A percentile compares a stretch with the other conserved stretches of the same genome.
Evolutionary conservation across 2,888 invertebrate species (phyloP).

Genomic region (Agrotis clavis): DNA sequence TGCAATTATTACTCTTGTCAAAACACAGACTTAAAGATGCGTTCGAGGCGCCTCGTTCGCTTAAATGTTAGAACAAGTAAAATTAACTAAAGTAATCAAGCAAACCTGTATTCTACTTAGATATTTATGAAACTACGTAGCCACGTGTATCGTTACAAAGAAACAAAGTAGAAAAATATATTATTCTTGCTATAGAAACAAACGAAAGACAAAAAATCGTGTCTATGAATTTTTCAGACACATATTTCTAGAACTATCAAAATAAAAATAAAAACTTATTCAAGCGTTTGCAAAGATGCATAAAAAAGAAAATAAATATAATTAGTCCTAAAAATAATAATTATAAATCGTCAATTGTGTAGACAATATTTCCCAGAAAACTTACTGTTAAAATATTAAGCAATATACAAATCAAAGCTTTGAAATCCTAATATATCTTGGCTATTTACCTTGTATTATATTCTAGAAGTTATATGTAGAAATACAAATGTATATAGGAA

Average conservation of each 20-base stretch:
- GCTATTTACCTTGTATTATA: conserved; percentile 55
- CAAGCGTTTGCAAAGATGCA: conserved; percentile 15
- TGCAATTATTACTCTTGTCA: conserved; percentile 16
- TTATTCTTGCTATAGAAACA: conserved; percentile 38
- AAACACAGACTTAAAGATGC: conserved; percentile 22
- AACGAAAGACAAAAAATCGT: conserved; percentile 14
- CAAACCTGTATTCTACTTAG: conserved; percentile 43
- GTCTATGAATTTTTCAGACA: conserved; percentile 5
- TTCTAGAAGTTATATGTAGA: conserved; percentile 53
- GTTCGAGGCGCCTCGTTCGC: conserved; percentile 9
- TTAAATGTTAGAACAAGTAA: conserved; percentile 37
- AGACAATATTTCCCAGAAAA: conserved; percentile 82
- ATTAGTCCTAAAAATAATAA: conserved; percentile 48
- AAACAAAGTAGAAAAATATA: conserved; percentile 37
- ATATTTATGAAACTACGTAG: conserved; percentile 40
- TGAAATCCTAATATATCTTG: conserved; percentile 47
- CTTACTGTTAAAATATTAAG: conserved; percentile 63
- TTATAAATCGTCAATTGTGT: conserved; percentile 83
- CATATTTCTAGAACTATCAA: neutral
- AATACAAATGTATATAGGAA: conserved; percentile 58
- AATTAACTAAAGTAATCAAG: conserved; percentile 33
- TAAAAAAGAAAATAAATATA: conserved; percentile 17
- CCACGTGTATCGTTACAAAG: conserved; percentile 41
- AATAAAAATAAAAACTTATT: neutral
- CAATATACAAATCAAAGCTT: conserved; percentile 64